Conservation (phyloP, 2,797 vertebrate genomes). For the Takifugu rubripes region DNA sequence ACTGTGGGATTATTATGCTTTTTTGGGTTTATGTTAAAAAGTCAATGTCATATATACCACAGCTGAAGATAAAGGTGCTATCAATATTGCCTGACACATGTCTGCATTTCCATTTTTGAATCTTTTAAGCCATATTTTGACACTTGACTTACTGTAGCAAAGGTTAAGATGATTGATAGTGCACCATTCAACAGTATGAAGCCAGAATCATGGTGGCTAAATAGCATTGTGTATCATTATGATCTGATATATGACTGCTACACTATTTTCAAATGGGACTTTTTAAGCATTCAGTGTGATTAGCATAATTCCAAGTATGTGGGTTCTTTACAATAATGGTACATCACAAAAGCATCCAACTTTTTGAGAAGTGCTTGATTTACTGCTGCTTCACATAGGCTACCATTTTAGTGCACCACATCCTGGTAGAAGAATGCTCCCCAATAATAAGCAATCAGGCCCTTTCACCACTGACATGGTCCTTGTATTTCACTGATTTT, state of each 20-base stretch:
- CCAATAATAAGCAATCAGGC: constrained; percentile 54
- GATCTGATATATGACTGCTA: not conserved
- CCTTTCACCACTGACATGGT: not conserved
- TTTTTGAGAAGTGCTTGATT: constrained; percentile 1
- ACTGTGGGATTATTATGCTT: constrained; percentile 22
- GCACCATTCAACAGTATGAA: constrained; percentile 20
- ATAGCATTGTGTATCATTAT: constrained; percentile 43
- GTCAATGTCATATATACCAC: constrained; percentile 3
- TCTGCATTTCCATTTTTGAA: constrained; percentile 61
- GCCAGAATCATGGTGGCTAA: constrained; percentile 24
- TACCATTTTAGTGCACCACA: not conserved
- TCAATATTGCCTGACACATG: constrained; percentile 47
- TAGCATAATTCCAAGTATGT: constrained; percentile 2
- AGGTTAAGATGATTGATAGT: constrained; percentile 63
- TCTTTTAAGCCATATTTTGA: constrained; percentile 42
- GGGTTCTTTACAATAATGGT: constrained; percentile 6
- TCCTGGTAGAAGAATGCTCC: constrained; percentile 45
- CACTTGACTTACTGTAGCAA: constrained; percentile 36
- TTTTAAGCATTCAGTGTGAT: not conserved
- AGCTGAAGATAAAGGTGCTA: constrained; percentile 8
- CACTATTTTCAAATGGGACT: not conserved
- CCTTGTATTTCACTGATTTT: too few species aligned
- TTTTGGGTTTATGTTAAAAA: constrained; percentile 22
- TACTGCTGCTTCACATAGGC: constrained; percentile 19
- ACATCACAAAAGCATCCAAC: constrained; percentile 4